phyloP scores from a whole-genome alignment of 1,140 invertebrate genomes.

The Prorops nasuta region DNA sequence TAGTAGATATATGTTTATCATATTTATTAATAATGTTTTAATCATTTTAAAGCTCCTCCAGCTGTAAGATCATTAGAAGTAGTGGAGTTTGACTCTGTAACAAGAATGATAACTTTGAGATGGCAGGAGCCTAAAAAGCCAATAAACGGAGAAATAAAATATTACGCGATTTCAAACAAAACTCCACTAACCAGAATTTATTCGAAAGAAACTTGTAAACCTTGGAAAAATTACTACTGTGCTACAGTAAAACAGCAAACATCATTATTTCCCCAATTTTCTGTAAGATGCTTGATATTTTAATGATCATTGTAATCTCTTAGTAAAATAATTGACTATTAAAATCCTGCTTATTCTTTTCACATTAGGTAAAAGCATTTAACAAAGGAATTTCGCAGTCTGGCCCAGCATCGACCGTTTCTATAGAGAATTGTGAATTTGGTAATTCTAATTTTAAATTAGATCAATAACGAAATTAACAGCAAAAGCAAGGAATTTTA shows the following conservation, averaged over 20 bases:
- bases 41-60: conserved; percentile 21
- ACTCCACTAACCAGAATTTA: no score
- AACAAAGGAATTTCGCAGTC: no score
- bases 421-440: no score
- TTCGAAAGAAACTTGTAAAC: conserved; percentile 14
- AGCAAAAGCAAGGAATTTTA: no score
- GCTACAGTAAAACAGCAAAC: background rate
- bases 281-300: no score
- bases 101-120: conserved; percentile 5
- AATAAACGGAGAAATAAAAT: conserved; percentile 17
- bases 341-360: no score
- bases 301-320: no score
- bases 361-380: no score
- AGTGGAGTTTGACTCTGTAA: conserved; percentile 11
- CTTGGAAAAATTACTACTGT: conserved; percentile 25
- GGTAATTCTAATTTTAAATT: no score
- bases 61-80: conserved; percentile 16
- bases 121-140: conserved; percentile 24
- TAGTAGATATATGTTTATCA: background rate
- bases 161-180: conserved; percentile 9
- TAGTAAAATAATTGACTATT: no score
- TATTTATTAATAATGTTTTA: background rate
- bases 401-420: no score
- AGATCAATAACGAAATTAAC: no score
- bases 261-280: background rate